These are phyloP conservation scores for Nyctereutes procyonoides DNA, from an alignment of 2,113 vertebrate genomes.

Conservation along the genomic window DNA sequence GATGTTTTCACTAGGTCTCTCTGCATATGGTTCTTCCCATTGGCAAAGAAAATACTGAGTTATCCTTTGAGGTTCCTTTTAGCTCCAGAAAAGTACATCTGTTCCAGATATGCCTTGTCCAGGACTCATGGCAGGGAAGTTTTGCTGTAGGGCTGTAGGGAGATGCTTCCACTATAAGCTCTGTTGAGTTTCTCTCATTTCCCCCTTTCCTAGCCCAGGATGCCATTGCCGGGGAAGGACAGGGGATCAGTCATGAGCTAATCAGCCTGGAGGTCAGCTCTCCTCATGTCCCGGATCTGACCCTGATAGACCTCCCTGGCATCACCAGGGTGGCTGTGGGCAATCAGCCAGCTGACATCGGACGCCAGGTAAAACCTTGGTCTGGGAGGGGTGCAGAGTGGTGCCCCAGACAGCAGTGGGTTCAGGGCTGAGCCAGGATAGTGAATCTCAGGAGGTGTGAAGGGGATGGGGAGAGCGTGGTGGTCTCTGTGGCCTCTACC, in stretches of 20 bases:
- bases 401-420: too few relatives aligned
- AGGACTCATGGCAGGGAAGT: neutral
- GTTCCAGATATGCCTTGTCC: neutral
- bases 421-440: neutral
- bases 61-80: neutral
- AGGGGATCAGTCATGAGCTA: slow-evolving; percentile 89
- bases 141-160: neutral
- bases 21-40: neutral
- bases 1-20: too few relatives aligned
- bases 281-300: slow-evolving; percentile 92
- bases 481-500: rapidly evolving
- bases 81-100: neutral
- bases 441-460: rapidly evolving
- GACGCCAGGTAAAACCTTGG: slow-evolving; percentile 86
- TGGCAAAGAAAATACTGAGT: neutral
- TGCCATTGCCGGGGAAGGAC: slow-evolving; percentile 85
- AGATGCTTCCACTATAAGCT: neutral
- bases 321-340: slow-evolving; percentile 93
- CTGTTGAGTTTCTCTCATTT: neutral
- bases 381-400: too few relatives aligned
- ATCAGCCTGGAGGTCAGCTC: slow-evolving; percentile 92
- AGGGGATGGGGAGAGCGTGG: neutral
- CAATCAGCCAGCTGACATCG: slow-evolving; percentile 92
- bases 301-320: slow-evolving; percentile 96
- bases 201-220: slow-evolving; percentile 88